phyloP scores from a whole-genome alignment of 1,140 invertebrate species.

The Patella vulgata region DNA sequence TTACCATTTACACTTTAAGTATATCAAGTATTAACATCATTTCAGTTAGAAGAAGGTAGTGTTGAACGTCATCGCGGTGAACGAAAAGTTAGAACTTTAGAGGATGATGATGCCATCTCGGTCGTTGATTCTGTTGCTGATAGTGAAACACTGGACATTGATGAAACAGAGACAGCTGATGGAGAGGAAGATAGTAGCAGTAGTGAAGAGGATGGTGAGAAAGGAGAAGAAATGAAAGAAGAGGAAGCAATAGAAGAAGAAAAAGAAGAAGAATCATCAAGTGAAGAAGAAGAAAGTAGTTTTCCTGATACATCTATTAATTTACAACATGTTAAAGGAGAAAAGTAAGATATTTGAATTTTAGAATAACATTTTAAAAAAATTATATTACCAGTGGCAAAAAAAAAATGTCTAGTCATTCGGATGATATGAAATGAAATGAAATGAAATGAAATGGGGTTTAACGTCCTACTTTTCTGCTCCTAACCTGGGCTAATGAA shows the following conservation, averaged over 20 bases:
- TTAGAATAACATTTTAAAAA: constrained; percentile 1
- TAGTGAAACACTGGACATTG: not conserved
- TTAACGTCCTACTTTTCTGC: no score
- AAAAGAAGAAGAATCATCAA: not conserved
- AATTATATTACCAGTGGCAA: not conserved
- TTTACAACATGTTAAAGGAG: constrained; percentile 64
- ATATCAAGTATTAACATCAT: not conserved
- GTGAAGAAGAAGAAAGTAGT: constrained; percentile 8
- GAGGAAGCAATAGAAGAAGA: constrained; percentile 9
- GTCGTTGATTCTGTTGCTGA: constrained; percentile 37
- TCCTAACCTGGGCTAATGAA: no score
- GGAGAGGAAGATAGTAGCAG: constrained; percentile 15
- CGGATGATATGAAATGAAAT: no score
- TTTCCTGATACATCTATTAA: constrained; percentile 72
- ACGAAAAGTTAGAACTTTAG: constrained; percentile 57
- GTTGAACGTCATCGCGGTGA: constrained; percentile 64
- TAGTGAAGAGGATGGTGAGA: constrained; percentile 30
- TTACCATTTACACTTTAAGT: no score
- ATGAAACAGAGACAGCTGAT: constrained; percentile 9
- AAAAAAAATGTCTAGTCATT: no score
- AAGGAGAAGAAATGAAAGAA: constrained; percentile 10
- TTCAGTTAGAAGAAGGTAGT: constrained; percentile 64
- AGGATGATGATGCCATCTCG: constrained; percentile 55
- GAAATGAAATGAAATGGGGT: constrained; percentile 1
- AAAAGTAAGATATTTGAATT: constrained; percentile 57